Percentiles rank a stretch among this genome's conserved stretches.
These are phyloP conservation scores for Damaliscus lunatus DNA, from an alignment of 2,113 vertebrate genomes.

Conservation along the genomic window DNA sequence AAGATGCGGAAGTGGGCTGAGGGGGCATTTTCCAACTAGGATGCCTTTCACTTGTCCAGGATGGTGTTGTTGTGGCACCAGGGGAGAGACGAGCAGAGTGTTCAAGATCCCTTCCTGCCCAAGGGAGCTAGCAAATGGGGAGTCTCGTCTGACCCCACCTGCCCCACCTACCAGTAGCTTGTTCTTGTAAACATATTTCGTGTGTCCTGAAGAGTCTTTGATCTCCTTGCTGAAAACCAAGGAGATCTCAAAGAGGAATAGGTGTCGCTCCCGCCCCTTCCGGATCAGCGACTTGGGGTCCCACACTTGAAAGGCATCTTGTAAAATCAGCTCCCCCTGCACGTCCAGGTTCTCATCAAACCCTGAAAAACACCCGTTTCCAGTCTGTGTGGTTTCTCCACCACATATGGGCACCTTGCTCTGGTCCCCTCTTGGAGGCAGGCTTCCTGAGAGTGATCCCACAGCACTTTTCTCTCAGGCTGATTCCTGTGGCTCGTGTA, in stretches of 20 bases:
- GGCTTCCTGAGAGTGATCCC: background rate
- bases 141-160: background rate
- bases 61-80: background rate
- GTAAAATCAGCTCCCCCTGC: constrained; percentile 97
- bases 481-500: background rate
- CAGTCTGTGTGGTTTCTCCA: background rate
- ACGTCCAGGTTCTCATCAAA: constrained; percentile 98
- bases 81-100: background rate
- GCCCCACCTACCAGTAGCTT: constrained; percentile 92
- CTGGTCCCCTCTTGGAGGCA: background rate
- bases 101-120: constrained; percentile 42
- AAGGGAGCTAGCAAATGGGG: background rate
- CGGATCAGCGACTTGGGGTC: constrained; percentile 98
- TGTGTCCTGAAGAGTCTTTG: constrained; percentile 97
- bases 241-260: constrained; percentile 99
- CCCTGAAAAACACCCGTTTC: constrained; percentile 82
- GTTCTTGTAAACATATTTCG: constrained; percentile 99
- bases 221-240: constrained; percentile 99
- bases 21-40: constrained; percentile 6
- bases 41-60: constrained; percentile 32
- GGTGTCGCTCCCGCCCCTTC: constrained; percentile 96
- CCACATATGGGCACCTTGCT: background rate
- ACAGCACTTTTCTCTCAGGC: background rate
- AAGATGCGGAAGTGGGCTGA: background rate
- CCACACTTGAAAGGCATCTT: constrained; percentile 99